Percentiles rank a stretch among this genome's conserved stretches.
These are phyloP conservation scores for Pampus argenteus DNA, from an alignment of 2,797 vertebrate genomes.

Conservation along the genomic window DNA sequence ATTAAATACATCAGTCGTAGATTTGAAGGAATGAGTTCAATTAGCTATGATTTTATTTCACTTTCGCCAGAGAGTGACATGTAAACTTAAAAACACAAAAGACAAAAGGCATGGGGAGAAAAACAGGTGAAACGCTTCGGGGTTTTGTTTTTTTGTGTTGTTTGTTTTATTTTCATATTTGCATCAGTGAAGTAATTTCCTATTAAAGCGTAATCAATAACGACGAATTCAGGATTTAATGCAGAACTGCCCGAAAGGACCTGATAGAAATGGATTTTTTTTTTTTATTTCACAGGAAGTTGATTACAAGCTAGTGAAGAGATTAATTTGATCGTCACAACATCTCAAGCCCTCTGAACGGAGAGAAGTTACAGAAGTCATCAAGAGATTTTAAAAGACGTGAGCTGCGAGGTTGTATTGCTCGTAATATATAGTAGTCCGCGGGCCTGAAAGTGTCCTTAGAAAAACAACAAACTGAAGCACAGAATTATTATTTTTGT, in stretches of 20 bases:
- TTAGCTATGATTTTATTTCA: slow-evolving; percentile 81
- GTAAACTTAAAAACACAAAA: slow-evolving; percentile 84
- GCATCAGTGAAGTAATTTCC: slow-evolving; percentile 46
- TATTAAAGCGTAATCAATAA: slow-evolving; percentile 36
- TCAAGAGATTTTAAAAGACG: slow-evolving; percentile 1
- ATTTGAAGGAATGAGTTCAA: slow-evolving; percentile 84
- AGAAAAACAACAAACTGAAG: slow-evolving; percentile 14
- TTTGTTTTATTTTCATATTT: slow-evolving; percentile 41
- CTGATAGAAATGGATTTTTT: slow-evolving; percentile 12
- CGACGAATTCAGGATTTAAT: slow-evolving; percentile 11
- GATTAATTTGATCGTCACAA: slow-evolving; percentile 33
- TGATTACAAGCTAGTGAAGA: slow-evolving; percentile 9
- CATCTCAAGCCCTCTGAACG: slow-evolving; percentile 26
- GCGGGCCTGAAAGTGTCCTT: slow-evolving; percentile 31
- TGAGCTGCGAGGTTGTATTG: slow-evolving; percentile 57
- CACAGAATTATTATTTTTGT: slow-evolving; percentile 11
- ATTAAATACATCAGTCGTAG: slow-evolving; percentile 86
- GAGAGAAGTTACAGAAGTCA: slow-evolving; percentile 6
- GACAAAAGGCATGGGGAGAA: slow-evolving; percentile 41
- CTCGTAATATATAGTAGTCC: slow-evolving; percentile 41
- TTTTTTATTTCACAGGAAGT: background rate
- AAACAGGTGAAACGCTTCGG: slow-evolving; percentile 34
- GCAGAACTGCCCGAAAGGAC: slow-evolving; percentile 46
- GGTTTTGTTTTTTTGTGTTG: background rate
- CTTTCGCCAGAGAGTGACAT: slow-evolving; percentile 75